Conservation (phyloP, 1,140 invertebrate species). For the Drosophila simulans region DNA sequence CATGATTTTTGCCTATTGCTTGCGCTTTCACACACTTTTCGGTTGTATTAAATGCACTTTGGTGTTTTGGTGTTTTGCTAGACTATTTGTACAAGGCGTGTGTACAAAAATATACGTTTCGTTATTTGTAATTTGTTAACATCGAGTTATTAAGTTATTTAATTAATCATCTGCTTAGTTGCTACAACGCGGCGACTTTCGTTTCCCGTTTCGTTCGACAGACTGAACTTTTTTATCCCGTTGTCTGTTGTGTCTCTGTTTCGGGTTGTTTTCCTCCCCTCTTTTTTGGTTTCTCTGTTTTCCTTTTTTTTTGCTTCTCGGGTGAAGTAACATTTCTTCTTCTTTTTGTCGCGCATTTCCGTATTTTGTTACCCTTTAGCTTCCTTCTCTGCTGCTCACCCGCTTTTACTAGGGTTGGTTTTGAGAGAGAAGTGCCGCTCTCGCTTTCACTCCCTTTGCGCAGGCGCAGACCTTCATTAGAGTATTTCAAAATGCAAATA, state of each 20-base stretch:
- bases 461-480: constrained; percentile 41
- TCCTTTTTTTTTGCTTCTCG: constrained; percentile 2
- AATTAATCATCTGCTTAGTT: constrained; percentile 27
- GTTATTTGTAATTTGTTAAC: constrained; percentile 46
- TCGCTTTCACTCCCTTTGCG: constrained; percentile 29
- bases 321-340: constrained; percentile 65
- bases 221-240: constrained; percentile 31
- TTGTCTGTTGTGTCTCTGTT: constrained; percentile 43
- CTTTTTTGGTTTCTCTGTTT: constrained; percentile 15
- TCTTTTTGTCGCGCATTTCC: constrained; percentile 69
- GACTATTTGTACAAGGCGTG: constrained; percentile 21
- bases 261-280: constrained; percentile 46
- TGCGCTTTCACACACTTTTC: constrained; percentile 36
- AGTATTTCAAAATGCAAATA: constrained; percentile 44
- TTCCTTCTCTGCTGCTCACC: constrained; percentile 50
- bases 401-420: constrained; percentile 14
- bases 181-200: constrained; percentile 54
- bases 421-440: constrained; percentile 3
- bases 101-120: constrained; percentile 68
- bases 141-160: constrained; percentile 18
- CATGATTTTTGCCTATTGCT: constrained; percentile 32
- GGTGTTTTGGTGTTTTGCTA: constrained; percentile 52
- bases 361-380: constrained; percentile 78
- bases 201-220: constrained; percentile 64
- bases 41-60: constrained; percentile 72